Percentiles rank a stretch among this genome's conserved stretches.
Conservation (phyloP, 1,140 invertebrate species). For the Phthorimaea operculella region DNA sequence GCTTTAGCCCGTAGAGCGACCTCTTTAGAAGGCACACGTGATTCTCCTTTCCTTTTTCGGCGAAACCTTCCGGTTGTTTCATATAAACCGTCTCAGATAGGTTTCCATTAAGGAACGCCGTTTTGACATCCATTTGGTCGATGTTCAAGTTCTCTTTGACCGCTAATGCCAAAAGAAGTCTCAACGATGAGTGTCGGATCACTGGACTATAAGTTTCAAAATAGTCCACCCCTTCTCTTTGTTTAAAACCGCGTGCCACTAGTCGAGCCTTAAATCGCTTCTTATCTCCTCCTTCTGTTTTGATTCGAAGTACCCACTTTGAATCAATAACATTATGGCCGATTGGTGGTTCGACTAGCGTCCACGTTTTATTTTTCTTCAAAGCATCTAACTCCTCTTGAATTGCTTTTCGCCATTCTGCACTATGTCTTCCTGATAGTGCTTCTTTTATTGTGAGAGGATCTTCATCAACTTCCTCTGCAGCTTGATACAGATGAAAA, state of each 20-base stretch:
- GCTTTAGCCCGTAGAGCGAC: neutral
- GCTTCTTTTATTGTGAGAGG: neutral
- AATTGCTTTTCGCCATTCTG: neutral
- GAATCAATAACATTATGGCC: neutral
- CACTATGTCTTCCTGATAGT: neutral
- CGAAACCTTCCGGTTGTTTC: neutral
- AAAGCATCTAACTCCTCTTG: neutral
- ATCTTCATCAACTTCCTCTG: neutral
- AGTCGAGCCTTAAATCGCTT: slow-evolving; percentile 9
- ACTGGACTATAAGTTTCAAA: slow-evolving; percentile 13
- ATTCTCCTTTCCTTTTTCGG: neutral
- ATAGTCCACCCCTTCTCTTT: slow-evolving; percentile 16
- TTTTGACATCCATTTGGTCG: neutral
- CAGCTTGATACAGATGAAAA: neutral
- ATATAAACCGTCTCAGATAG: neutral
- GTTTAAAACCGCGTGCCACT: slow-evolving; percentile 15
- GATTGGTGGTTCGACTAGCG: neutral
- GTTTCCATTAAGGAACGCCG: neutral
- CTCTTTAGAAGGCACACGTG: neutral
- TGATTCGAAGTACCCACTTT: slow-evolving; percentile 1
- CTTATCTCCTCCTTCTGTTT: neutral
- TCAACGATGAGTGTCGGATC: neutral
- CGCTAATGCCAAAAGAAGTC: neutral
- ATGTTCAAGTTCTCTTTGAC: neutral
- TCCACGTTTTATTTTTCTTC: neutral